phyloP scores from a whole-genome alignment of 2,888 invertebrate genomes.

The Agriopis marginaria region DNA sequence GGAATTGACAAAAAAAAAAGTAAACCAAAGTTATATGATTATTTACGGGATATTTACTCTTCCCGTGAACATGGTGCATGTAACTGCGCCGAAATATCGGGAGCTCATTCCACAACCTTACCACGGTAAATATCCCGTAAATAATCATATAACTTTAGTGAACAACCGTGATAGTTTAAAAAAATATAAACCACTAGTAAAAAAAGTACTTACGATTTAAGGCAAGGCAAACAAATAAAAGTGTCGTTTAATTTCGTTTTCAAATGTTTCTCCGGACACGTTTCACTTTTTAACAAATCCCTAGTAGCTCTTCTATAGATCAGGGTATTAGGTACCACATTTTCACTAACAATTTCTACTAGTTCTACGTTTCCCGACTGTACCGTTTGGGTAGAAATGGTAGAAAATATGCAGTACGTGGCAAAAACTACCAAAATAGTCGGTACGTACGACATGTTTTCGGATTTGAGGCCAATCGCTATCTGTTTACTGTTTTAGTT shows the following conservation, averaged over 20 bases:
- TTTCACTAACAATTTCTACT: neutral
- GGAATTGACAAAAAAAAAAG: too few relatives aligned
- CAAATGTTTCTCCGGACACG: conserved; percentile 14
- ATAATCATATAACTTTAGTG: too few relatives aligned
- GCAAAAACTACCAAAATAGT: conserved; percentile 7
- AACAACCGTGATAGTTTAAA: too few relatives aligned
- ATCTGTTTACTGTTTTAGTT: conserved; percentile 8
- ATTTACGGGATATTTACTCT: too few relatives aligned
- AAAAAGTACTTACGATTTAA: neutral
- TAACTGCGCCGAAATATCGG: too few relatives aligned
- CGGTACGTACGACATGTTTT: conserved; percentile 9
- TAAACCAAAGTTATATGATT: too few relatives aligned
- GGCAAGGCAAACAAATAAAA: conserved; percentile 16
- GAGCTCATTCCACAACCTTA: too few relatives aligned
- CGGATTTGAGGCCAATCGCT: conserved; percentile 4
- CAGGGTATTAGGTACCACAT: neutral
- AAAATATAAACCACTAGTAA: too few relatives aligned
- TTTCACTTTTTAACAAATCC: neutral
- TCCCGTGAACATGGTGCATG: too few relatives aligned
- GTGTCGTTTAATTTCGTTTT: conserved; percentile 12
- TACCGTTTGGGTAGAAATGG: neutral
- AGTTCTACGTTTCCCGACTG: neutral
- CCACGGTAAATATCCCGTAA: too few relatives aligned
- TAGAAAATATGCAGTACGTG: conserved; percentile 2
- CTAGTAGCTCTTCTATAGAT: neutral